Base-by-base conservation (phyloP, 2,888 invertebrate species). In the Tethea ocularis region DNA sequence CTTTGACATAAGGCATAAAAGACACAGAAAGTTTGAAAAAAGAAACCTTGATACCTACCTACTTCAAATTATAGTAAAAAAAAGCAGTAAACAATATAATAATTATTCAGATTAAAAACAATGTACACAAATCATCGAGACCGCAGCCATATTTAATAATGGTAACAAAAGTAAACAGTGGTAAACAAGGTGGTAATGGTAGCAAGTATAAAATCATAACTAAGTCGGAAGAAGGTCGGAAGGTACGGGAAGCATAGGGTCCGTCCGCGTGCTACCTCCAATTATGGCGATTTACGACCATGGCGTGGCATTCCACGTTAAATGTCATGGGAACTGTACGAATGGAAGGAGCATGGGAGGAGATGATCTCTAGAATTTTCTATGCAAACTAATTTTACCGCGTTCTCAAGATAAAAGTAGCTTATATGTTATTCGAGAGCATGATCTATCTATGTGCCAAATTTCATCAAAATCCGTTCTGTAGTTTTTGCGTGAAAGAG, bases 231-330 rank as follows among this genome's bases (percentile, higher is more conserved):
- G 58, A 56, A 62, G 11, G 54, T 33, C 36, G 29, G 33, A 33
- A 29, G 58, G 56, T 58, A 64, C 67, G 59, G 72, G 67, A 73
- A 71, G 66, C 65, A 63, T 59, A 60, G 61, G 64, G 67, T 67
- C 68, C 63, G 71, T 74, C 73, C 71, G 71, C 75, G 63, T 64
- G 73, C 68, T 62, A 72, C 73, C 77, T 82, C 83, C 85, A 86
- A 86, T 86, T 86, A 86, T 77, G 61, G 64, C 73, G 84, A 86
- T 86, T 85, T 86, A 86, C 78, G 81, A 72, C 67, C 74, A 67
- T 64, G 68, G 75, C 74, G 78, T 79, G 75, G 74, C 76, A 72
- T 75, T 72, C 68, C 61, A 67, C 62, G 70, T 71, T 63, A 58
- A 60, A 58, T 52, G 29, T 52, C 61, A 52, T 23, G 36, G 52